These are phyloP conservation scores for Scolopax mira DNA, from an alignment of 2,113 vertebrate genomes.

Conservation along the genomic window DNA sequence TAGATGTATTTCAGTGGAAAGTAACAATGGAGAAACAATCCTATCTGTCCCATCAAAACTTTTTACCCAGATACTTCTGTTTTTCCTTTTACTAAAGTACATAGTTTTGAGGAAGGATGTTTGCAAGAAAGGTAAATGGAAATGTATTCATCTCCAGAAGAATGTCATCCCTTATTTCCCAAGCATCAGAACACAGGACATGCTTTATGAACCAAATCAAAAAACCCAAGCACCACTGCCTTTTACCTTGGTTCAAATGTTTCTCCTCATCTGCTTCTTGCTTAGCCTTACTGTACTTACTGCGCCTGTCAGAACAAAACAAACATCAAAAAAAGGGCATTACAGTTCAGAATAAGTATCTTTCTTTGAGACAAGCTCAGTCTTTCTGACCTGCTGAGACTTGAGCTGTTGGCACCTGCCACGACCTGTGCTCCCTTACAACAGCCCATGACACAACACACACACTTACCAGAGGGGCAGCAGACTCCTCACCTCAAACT, in stretches of 20 bases:
- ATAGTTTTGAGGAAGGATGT: neutral
- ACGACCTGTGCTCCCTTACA: neutral
- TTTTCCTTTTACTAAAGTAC: neutral
- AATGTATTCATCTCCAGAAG: neutral
- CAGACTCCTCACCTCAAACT: neutral
- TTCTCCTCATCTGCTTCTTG: constrained; percentile 97
- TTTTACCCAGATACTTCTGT: neutral
- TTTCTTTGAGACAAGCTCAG: neutral
- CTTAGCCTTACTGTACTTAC: constrained; percentile 96
- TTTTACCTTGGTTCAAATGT: constrained; percentile 92
- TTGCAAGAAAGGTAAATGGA: neutral
- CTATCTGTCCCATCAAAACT: neutral
- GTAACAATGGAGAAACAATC: neutral
- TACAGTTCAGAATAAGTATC: neutral
- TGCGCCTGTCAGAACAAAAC: constrained; percentile 79
- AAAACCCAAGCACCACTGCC: neutral
- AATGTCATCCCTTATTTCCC: neutral
- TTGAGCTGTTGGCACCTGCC: constrained; percentile 7
- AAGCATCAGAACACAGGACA: neutral
- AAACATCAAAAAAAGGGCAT: neutral
- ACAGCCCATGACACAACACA: neutral
- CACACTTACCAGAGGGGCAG: neutral
- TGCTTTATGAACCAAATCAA: neutral
- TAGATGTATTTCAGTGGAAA: neutral
- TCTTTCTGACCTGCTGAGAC: neutral